Evolutionary conservation across 1,140 invertebrate species (phyloP), one percentile per base, ranked within the genome.

Genomic region (Lordiphosa clarofinis): DNA sequence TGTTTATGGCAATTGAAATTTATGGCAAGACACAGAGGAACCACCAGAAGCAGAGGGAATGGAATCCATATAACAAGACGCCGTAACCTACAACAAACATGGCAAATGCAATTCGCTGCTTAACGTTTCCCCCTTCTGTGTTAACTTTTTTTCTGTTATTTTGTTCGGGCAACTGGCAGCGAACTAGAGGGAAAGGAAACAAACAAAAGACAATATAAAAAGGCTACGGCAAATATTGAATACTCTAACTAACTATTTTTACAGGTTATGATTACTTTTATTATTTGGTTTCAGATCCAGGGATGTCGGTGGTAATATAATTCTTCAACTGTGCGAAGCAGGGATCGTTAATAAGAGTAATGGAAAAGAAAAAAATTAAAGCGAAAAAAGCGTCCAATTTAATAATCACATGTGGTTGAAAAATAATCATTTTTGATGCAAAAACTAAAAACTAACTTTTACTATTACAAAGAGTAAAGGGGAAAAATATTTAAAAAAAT

Each of bases 1-100:
- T 54, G 50, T 54, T 54, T 54, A 54, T 54, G 50, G 50, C 39
- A 12, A 54, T 43, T 54, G 50, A 42, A 42, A 54, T 54, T 54
- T 54, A 54, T 40, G 38, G 50, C 50, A 54, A 54, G 36, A 49
- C 31, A 37, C 47, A 35, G 33, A 49, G 47, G 47, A 11, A 49
- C 10, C 31, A 31, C 28, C 31, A 49, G 15, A 36, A n/a, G 43
- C 24, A 49, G 47, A 10, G 47, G 35, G 47, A 33, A 54, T 24
- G 36, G 48, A 50, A 10, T 39, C 15, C 8, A 19, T n/a, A 24
- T 50, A 50, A 50, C 48, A 50, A 50, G 48, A 11, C 36, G 48
- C 48, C 48, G 36, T 50, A 50, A 50, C 28, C 48, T 50, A 50
- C 36, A 50, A 50, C n/a, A 21, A 50, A 36, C 31, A 13, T 9